phyloP scores from a whole-genome alignment of 2,797 vertebrate species.

The Rhyacichthys aspro region DNA sequence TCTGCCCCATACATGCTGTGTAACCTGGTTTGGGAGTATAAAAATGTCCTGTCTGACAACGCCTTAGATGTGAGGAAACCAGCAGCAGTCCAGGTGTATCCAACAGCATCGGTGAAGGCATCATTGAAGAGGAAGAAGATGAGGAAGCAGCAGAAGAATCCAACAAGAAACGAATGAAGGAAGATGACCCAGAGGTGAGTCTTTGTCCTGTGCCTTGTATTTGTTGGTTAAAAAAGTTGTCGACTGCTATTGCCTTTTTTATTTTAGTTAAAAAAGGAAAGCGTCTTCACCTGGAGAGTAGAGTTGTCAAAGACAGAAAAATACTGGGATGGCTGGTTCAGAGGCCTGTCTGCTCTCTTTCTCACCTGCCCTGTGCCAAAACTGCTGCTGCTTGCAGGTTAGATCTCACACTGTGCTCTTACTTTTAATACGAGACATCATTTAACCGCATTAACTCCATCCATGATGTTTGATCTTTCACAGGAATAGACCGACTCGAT shows the following conservation, averaged over 20 bases:
- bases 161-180: conserved; percentile 93
- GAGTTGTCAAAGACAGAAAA: conserved; percentile 97
- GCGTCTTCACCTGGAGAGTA: conserved; percentile 93
- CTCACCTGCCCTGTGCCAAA: conserved; percentile 93
- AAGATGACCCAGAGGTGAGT: conserved; percentile 91
- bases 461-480: conserved; percentile 30
- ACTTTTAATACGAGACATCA: neutral
- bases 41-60: conserved; percentile 1
- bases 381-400: conserved; percentile 94
- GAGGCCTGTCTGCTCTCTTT: conserved; percentile 94
- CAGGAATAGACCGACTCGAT: conserved; percentile 97
- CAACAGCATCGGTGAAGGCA: conserved; percentile 90
- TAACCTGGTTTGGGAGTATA: neutral
- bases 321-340: conserved; percentile 99
- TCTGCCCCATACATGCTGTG: neutral
- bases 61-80: conserved; percentile 88
- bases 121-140: conserved; percentile 93
- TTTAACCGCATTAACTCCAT: conserved; percentile 26
- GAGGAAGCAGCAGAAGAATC: conserved; percentile 86
- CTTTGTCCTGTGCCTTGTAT: neutral
- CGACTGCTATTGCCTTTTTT: neutral
- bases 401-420: conserved; percentile 5
- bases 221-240: neutral
- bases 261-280: conserved; percentile 89
- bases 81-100: conserved; percentile 83